A percentile compares a stretch with the other conserved stretches of the same genome.
Conservation (phyloP, 2,888 invertebrate species). For the Athalia rosae region DNA sequence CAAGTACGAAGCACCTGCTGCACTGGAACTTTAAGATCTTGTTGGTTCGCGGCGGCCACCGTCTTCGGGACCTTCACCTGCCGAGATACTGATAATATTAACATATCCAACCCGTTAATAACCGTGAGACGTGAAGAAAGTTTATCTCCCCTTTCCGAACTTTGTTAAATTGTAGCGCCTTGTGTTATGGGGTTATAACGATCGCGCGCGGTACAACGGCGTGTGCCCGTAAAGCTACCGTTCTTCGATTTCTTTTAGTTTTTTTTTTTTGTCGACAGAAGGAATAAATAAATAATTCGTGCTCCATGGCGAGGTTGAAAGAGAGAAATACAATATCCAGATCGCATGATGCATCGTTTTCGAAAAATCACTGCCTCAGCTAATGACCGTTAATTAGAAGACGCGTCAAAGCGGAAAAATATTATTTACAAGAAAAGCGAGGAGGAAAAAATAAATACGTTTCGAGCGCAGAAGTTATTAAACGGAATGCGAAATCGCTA, state of each 20-base stretch:
- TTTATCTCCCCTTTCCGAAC: not conserved
- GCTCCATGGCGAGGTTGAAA: too few relatives aligned
- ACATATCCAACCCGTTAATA: slow-evolving; percentile 49
- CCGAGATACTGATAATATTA: slow-evolving; percentile 45
- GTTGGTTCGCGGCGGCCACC: slow-evolving; percentile 1
- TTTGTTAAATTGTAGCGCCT: too few relatives aligned
- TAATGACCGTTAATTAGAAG: slow-evolving; percentile 55
- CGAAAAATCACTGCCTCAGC: slow-evolving; percentile 48
- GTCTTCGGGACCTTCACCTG: slow-evolving; percentile 32
- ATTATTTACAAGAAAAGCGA: slow-evolving; percentile 51
- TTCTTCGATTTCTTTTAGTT: too few relatives aligned
- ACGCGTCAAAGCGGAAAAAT: slow-evolving; percentile 50
- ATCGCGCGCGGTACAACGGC: not conserved
- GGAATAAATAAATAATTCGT: too few relatives aligned
- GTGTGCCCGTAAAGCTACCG: too few relatives aligned
- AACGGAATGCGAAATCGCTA: slow-evolving; percentile 57
- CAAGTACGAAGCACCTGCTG: slow-evolving; percentile 34
- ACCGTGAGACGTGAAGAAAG: slow-evolving; percentile 36
- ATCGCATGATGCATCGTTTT: slow-evolving; percentile 22
- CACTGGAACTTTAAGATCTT: slow-evolving; percentile 19
- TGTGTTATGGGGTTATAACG: too few relatives aligned
- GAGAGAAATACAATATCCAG: too few relatives aligned
- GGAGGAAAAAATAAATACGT: slow-evolving; percentile 43
- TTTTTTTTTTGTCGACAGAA: too few relatives aligned
- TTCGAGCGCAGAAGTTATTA: slow-evolving; percentile 24